Conservation (phyloP, 2,888 invertebrate genomes). For the Himalopsyche anomala region DNA sequence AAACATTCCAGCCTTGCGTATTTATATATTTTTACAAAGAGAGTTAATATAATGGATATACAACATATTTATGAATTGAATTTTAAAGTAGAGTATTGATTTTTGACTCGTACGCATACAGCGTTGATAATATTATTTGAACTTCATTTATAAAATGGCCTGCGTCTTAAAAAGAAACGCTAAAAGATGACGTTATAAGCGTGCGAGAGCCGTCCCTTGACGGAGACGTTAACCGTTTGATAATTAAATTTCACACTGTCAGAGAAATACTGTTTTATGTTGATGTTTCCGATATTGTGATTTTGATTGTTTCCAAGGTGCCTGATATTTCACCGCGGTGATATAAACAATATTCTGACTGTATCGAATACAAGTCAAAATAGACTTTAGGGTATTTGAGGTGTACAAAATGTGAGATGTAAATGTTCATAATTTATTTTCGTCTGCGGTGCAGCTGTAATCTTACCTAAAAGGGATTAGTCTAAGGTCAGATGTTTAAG, state of each 20-base stretch:
- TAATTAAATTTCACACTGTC: background rate
- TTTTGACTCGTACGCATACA: background rate
- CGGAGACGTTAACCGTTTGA: background rate
- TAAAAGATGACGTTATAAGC: background rate
- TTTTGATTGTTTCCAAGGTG: constrained; percentile 63
- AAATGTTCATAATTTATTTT: constrained; percentile 61
- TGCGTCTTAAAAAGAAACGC: background rate
- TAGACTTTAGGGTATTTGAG: constrained; percentile 50
- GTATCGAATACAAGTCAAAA: constrained; percentile 57
- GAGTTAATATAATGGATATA: constrained; percentile 41
- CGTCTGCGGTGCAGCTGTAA: constrained; percentile 60
- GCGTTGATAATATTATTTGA: constrained; percentile 33
- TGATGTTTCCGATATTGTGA: constrained; percentile 50
- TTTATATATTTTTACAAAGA: constrained; percentile 43
- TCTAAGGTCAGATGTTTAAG: constrained; percentile 21
- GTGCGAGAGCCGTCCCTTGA: background rate
- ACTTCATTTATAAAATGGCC: constrained; percentile 33
- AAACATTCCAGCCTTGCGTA: constrained; percentile 43
- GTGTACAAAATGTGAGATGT: constrained; percentile 54
- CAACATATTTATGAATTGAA: constrained; percentile 31
- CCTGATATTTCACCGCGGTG: constrained; percentile 64
- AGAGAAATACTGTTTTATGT: background rate
- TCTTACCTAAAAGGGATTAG: constrained; percentile 54
- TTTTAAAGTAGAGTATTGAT: constrained; percentile 17
- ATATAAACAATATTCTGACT: constrained; percentile 63